Conservation (phyloP, 2,113 vertebrate species). For the Apeltes quadracus region DNA sequence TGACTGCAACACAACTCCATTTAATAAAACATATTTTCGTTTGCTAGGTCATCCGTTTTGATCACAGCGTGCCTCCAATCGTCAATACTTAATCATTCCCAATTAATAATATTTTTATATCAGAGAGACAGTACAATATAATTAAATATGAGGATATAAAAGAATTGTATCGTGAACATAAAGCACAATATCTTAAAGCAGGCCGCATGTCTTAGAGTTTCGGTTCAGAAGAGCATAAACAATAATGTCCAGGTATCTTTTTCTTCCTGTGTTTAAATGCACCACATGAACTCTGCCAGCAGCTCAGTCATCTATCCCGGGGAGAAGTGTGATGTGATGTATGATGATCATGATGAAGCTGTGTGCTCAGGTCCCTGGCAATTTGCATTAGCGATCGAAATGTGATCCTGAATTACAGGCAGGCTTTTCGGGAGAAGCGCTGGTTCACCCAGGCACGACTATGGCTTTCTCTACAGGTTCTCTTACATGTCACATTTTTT, state of each 20-base stretch:
- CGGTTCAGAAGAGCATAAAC: background rate
- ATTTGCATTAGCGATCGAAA: constrained; percentile 32
- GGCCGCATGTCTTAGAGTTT: background rate
- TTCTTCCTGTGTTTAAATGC: constrained; percentile 1
- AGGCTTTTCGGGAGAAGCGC: background rate
- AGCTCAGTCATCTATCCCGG: background rate
- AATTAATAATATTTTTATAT: background rate
- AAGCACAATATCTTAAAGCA: background rate
- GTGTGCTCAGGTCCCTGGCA: background rate
- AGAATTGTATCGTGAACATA: background rate
- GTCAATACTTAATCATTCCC: background rate
- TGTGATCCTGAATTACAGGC: constrained; percentile 28
- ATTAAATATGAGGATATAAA: background rate
- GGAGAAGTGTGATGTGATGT: constrained; percentile 24
- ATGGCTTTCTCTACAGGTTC: background rate
- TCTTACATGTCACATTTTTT: background rate
- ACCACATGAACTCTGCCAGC: constrained; percentile 15
- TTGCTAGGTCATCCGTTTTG: constrained; percentile 18
- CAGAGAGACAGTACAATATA: background rate
- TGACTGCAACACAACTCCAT: constrained; percentile 37
- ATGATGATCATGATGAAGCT: constrained; percentile 34
- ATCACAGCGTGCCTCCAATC: background rate
- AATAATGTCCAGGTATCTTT: background rate
- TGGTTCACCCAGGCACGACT: background rate
- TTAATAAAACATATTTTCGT: constrained; percentile 48